phyloP scores from a whole-genome alignment of 2,113 vertebrate genomes.

The Oreochromis tanganicae region DNA sequence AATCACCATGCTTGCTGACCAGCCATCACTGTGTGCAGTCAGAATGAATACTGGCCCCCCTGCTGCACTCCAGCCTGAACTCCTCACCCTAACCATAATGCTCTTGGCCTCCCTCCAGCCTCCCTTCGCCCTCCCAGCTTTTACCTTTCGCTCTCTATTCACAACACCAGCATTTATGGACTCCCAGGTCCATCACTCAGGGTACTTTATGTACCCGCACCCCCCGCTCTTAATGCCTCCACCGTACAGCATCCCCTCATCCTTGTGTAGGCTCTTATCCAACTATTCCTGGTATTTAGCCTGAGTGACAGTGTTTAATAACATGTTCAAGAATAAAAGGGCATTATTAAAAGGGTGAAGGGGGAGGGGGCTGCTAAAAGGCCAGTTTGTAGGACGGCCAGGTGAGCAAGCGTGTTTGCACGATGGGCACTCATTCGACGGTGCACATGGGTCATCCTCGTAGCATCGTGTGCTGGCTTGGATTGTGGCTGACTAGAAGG shows the following conservation, averaged over 20 bases:
- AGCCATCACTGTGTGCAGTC: slow-evolving; percentile 11
- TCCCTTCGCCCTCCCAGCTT: slow-evolving; percentile 42
- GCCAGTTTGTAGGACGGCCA: slow-evolving; percentile 31
- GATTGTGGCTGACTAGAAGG: not conserved
- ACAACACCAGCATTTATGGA: slow-evolving; percentile 60
- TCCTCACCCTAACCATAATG: slow-evolving; percentile 62
- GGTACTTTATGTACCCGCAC: slow-evolving; percentile 7
- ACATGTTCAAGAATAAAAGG: slow-evolving; percentile 68
- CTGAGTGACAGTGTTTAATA: slow-evolving; percentile 77
- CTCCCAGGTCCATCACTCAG: slow-evolving; percentile 58
- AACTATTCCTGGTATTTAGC: slow-evolving; percentile 72
- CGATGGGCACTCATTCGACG: not conserved
- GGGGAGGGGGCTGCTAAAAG: slow-evolving; percentile 17
- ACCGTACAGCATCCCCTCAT: not conserved
- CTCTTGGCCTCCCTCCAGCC: slow-evolving; percentile 61
- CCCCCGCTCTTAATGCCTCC: not conserved
- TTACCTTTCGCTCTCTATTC: slow-evolving; percentile 48
- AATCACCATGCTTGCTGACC: slow-evolving; percentile 37
- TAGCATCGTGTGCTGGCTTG: not conserved
- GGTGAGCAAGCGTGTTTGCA: slow-evolving; percentile 16
- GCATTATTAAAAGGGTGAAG: slow-evolving; percentile 58
- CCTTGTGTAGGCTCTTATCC: slow-evolving; percentile 45
- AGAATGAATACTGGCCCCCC: slow-evolving; percentile 9
- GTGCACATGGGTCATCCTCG: not conserved
- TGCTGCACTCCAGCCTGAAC: slow-evolving; percentile 53